Evolutionary conservation across 2,888 invertebrate species (phyloP).

Genomic region (Elgonia sp.): DNA sequence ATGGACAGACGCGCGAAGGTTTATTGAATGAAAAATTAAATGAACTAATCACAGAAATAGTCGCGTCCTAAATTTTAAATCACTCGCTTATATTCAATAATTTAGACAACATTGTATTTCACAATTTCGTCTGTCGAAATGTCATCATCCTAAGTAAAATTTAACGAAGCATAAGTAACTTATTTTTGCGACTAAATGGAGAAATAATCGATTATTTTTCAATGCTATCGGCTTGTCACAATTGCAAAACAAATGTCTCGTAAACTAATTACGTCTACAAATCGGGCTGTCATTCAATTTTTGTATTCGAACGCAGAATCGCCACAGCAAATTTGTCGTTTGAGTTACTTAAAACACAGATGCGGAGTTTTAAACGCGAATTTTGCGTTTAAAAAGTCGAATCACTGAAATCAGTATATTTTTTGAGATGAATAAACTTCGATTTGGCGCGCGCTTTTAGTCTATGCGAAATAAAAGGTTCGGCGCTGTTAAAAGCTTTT

Average conservation of each 20-base stretch:
- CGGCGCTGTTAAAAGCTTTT: constrained; percentile 55
- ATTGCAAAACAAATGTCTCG: too few relatives aligned
- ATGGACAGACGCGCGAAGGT: not conserved
- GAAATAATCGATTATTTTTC: constrained; percentile 25
- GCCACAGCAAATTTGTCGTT: not conserved
- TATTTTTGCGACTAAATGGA: constrained; percentile 33
- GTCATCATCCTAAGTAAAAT: constrained; percentile 50
- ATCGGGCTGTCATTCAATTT: not conserved
- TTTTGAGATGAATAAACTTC: constrained; percentile 31
- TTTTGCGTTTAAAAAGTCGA: not conserved
- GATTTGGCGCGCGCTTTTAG: constrained; percentile 46
- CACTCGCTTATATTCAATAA: constrained; percentile 30
- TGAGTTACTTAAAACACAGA: not conserved
- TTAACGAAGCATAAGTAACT: constrained; percentile 46
- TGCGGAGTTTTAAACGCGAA: not conserved
- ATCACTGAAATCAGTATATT: constrained; percentile 28
- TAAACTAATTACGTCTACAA: too few relatives aligned
- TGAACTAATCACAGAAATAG: constrained; percentile 24
- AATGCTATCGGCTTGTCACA: not conserved
- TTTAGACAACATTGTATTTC: not conserved
- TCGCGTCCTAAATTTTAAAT: constrained; percentile 33
- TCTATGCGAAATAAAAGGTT: constrained; percentile 44
- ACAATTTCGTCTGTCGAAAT: constrained; percentile 29
- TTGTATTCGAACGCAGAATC: not conserved
- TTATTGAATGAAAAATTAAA: constrained; percentile 14